phyloP scores from a whole-genome alignment of 1,140 invertebrate genomes.

The Whitmania pigra region DNA sequence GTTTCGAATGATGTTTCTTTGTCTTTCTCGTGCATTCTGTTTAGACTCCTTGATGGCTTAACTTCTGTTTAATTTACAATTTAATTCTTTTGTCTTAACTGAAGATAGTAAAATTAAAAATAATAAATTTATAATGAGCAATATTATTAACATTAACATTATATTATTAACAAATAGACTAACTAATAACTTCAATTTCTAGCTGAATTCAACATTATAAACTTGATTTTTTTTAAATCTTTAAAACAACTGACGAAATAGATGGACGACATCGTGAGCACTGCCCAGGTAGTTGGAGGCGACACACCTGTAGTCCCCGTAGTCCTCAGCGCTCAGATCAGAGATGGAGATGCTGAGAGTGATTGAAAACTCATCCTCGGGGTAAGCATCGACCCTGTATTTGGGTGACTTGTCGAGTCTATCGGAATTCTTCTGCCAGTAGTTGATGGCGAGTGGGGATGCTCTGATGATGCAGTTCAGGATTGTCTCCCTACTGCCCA shows the following conservation, averaged over 20 bases:
- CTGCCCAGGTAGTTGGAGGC: constrained; percentile 75
- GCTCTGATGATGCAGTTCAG: constrained; percentile 77
- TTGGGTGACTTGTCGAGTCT: constrained; percentile 54
- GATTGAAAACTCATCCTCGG: constrained; percentile 61
- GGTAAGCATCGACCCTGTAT: constrained; percentile 63
- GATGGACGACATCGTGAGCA: constrained; percentile 65
- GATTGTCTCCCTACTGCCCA: constrained; percentile 40
- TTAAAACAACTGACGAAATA: constrained; percentile 57
- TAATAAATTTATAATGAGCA: no score
- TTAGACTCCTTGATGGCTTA: no score
- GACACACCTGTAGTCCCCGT: constrained; percentile 77
- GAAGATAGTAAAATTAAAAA: no score
- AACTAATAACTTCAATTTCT: no score
- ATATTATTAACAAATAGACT: no score
- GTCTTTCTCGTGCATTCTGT: no score
- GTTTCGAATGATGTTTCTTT: no score
- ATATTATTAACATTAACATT: no score
- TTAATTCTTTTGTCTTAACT: no score
- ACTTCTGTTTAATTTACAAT: no score
- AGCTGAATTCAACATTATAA: no score
- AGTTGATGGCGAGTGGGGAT: constrained; percentile 66
- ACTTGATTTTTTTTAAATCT: no score
- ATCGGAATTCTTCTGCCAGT: constrained; percentile 68
- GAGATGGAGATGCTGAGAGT: constrained; percentile 69
- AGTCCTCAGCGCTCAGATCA: constrained; percentile 61